phyloP scores from a whole-genome alignment of 2,888 invertebrate species.

The Perizoma affinitatum region DNA sequence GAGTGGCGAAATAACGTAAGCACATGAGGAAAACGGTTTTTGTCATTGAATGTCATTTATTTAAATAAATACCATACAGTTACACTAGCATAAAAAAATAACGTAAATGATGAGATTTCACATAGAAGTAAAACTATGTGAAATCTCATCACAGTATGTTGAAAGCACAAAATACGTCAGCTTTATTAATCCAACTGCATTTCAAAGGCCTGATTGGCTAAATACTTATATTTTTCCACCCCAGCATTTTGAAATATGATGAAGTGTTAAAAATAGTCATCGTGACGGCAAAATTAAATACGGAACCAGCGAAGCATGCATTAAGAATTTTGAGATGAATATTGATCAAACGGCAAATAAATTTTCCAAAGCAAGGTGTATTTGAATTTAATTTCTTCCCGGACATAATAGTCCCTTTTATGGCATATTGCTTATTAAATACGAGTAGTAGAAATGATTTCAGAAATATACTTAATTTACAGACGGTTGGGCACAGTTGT shows the following conservation, averaged over 20 bases:
- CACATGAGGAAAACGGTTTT: too few species aligned
- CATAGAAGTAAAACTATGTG: too few species aligned
- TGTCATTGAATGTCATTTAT: too few species aligned
- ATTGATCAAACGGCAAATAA: neutral
- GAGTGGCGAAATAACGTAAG: too few species aligned
- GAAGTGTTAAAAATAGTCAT: constrained; percentile 9
- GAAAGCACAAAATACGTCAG: too few species aligned
- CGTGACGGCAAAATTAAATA: constrained; percentile 9
- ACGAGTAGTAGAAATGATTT: constrained; percentile 27
- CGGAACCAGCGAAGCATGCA: constrained; percentile 5
- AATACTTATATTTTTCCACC: neutral
- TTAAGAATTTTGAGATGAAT: constrained; percentile 2
- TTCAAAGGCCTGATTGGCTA: neutral
- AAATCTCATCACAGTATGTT: too few species aligned
- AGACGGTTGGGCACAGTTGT: constrained; percentile 1
- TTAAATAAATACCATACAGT: too few species aligned
- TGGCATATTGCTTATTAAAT: too few species aligned
- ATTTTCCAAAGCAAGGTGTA: constrained; percentile 1
- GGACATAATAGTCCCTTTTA: neutral
- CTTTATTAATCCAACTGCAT: neutral
- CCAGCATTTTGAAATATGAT: constrained; percentile 9
- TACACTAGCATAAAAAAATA: too few species aligned
- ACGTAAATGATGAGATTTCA: too few species aligned
- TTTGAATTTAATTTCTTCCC: neutral
- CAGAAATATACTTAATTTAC: constrained; percentile 35